Evolutionary conservation across 2,888 invertebrate genomes (phyloP).

Genomic region (Meiosimyza decipiens): DNA sequence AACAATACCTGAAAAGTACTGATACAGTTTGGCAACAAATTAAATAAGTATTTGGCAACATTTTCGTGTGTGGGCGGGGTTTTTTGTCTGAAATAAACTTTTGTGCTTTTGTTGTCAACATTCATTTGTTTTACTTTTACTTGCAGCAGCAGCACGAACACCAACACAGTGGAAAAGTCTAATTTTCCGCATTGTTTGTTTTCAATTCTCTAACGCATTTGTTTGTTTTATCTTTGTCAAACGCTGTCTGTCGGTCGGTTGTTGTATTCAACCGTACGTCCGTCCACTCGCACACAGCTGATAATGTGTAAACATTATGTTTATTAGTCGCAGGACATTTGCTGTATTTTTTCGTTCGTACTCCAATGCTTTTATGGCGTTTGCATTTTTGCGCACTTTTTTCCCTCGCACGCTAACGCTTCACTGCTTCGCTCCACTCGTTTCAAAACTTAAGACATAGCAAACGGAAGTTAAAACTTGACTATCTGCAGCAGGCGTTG

Average conservation of each 20-base stretch:
- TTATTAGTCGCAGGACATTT: conserved; percentile 24
- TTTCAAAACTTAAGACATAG: conserved; percentile 1
- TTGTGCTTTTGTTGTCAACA: too few species aligned
- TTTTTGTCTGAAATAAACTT: too few species aligned
- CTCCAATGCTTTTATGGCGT: too few species aligned
- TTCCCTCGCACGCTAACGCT: not conserved
- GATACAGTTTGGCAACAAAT: too few species aligned
- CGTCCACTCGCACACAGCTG: conserved; percentile 3
- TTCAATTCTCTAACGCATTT: conserved; percentile 3
- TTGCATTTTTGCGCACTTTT: too few species aligned
- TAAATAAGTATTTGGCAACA: too few species aligned
- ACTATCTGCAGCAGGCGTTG: not conserved
- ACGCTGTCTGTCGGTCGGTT: not conserved
- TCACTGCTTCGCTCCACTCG: not conserved
- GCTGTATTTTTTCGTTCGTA: too few species aligned
- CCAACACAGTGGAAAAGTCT: conserved; percentile 27
- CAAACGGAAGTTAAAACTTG: conserved; percentile 14
- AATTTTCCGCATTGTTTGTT: conserved; percentile 29
- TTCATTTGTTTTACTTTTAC: too few species aligned
- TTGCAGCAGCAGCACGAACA: too few species aligned
- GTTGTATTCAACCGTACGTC: not conserved
- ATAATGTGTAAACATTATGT: conserved; percentile 26
- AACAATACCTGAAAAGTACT: too few species aligned
- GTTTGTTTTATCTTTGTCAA: not conserved
- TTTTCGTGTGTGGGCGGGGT: too few species aligned